Evolutionary conservation across 2,888 invertebrate species (phyloP).

Genomic region (Oscheius sp.): DNA sequence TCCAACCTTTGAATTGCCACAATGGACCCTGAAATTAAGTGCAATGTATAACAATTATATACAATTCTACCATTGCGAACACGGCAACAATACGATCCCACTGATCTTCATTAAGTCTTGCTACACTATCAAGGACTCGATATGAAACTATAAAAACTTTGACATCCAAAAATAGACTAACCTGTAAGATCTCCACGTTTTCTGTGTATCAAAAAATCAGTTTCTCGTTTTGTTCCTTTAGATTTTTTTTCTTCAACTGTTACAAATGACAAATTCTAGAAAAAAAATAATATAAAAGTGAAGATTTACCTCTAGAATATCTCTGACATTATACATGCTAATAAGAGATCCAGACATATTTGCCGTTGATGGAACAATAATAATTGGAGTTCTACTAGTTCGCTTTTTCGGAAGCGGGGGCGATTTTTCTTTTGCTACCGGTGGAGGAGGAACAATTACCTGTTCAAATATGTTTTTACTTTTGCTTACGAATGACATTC

Average conservation of each 20-base stretch:
- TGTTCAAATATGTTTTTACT: not conserved
- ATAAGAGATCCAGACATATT: constrained; percentile 33
- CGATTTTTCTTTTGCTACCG: not conserved
- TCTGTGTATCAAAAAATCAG: constrained; percentile 82
- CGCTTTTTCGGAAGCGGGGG: constrained; percentile 71
- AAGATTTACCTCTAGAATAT: constrained; percentile 85
- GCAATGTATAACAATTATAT: not conserved
- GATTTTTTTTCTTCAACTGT: constrained; percentile 89
- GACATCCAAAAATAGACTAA: not conserved
- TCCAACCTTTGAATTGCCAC: constrained; percentile 98
- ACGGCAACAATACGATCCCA: constrained; percentile 99
- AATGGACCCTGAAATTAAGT: constrained; percentile 87
- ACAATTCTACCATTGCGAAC: constrained; percentile 77
- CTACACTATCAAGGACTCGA: constrained; percentile 92
- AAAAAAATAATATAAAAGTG: not conserved
- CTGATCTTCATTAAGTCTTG: constrained; percentile 87
- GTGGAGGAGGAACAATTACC: not conserved
- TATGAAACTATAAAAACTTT: constrained; percentile 82
- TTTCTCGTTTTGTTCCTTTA: constrained; percentile 84
- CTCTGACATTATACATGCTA: constrained; percentile 86
- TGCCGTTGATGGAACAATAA: constrained; percentile 83
- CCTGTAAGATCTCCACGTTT: constrained; percentile 27
- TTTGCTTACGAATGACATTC: not conserved
- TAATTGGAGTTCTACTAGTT: constrained; percentile 90
- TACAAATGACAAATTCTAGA: constrained; percentile 72